Percentiles rank a stretch among this genome's conserved stretches.
Conservation (phyloP, 2,797 vertebrate genomes). For the Lutjanus campechanus region DNA sequence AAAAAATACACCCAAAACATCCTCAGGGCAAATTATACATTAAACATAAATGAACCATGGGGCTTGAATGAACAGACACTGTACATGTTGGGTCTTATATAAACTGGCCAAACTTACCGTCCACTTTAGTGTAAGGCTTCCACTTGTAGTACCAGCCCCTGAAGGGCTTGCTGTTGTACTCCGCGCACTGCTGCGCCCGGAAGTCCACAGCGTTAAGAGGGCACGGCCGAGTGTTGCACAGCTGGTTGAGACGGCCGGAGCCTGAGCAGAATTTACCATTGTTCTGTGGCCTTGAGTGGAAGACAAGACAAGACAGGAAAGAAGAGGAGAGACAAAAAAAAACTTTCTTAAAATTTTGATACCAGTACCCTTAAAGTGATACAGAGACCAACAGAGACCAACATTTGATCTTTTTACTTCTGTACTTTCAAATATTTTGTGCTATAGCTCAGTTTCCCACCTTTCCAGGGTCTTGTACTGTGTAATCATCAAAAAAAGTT, state of each 20-base stretch:
- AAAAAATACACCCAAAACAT: not conserved
- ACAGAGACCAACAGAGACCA: too few relatives aligned
- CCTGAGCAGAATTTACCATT: constrained; percentile 95
- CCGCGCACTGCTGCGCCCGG: constrained; percentile 95
- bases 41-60: not conserved
- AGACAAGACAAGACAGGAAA: constrained; percentile 23
- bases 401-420: too few relatives aligned
- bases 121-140: constrained; percentile 97
- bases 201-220: constrained; percentile 87
- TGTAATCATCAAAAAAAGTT: too few relatives aligned
- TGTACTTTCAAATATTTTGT: too few relatives aligned
- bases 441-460: too few relatives aligned
- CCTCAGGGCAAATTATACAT: not conserved
- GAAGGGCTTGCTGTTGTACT: constrained; percentile 98
- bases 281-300: constrained; percentile 92
- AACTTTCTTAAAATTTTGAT: not conserved
- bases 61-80: not conserved
- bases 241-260: constrained; percentile 90
- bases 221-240: constrained; percentile 90
- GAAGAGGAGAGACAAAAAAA: not conserved
- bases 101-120: constrained; percentile 85
- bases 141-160: constrained; percentile 99
- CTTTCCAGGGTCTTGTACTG: too few relatives aligned
- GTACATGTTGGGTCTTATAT: not conserved
- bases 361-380: too few relatives aligned